Base-by-base conservation (phyloP, 53 echinoderm and acorn worm species). In the Apostichopus leukothele region DNA sequence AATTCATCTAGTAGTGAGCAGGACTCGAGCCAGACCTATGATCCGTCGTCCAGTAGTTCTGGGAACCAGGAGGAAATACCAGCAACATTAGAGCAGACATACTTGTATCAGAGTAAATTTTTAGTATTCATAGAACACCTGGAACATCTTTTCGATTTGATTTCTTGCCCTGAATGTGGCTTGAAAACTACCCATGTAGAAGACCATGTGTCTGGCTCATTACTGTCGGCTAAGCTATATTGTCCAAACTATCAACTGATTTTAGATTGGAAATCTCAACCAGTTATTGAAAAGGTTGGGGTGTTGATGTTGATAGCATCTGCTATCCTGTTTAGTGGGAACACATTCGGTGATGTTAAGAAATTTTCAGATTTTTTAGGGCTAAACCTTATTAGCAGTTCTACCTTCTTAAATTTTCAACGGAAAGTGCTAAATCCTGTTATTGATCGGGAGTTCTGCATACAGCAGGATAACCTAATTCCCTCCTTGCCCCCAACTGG, bases 271-370 rank as follows among this genome's bases (percentile, higher is more conserved):
- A 54, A 75, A 21, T 88, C 77, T 52, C 88, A 88, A 27, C 60
- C 76, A 52, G 14, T 57, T 3, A 18, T 88, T 20, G 19, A 76
- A 8, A 75, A 76, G n/a, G 21, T 54, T 53, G 78, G 76, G n/a
- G 88, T 22, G 25, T 13, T 61, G 88, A 20, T 88, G n/a, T 54
- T 88, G 9, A 55, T 88, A 11, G 76, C 88, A n/a, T 87, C 74
- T 10, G 88, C 88, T 20, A 76, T 74, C 7, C 59, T 89, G 12
- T 78, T 89, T 10, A 76, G 89, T 89, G 89, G 89, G 3, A 75
- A 39, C 22, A 89, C 89, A 13, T 60, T 75, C 8, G 25, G 5
- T 5, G 7, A 50, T 54, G 10, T 89, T 4, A 1, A 16, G 6
- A 16, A 26, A 25, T 88, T 91, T 88, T 14, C 71, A 4, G 88